phyloP scores from a whole-genome alignment of 2,113 vertebrate species.

The Gasterosteus aculeatus region DNA sequence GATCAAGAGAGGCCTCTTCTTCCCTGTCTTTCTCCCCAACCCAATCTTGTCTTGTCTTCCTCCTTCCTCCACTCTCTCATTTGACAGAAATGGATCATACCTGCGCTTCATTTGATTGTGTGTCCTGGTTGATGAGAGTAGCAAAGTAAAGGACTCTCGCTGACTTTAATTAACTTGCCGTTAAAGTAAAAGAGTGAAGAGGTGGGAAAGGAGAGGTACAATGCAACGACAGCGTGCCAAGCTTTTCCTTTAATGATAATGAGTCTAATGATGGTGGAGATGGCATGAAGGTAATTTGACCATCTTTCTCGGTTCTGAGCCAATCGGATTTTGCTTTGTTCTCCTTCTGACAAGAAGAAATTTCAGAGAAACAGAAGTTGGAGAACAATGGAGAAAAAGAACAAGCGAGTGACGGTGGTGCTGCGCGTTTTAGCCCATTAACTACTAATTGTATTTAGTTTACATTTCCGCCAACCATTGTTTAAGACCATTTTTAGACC shows the following conservation, averaged over 20 bases:
- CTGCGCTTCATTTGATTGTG: constrained; percentile 69
- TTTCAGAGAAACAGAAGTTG: constrained; percentile 30
- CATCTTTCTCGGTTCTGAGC: constrained; percentile 38
- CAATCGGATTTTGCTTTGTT: constrained; percentile 39
- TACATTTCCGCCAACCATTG: constrained; percentile 5
- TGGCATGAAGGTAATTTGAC: constrained; percentile 59
- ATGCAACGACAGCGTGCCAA: neutral
- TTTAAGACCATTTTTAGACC: neutral
- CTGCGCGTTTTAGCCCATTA: constrained; percentile 44
- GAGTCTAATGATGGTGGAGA: constrained; percentile 63
- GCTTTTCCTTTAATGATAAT: constrained; percentile 60
- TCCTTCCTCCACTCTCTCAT: constrained; percentile 32
- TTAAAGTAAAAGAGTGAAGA: constrained; percentile 38
- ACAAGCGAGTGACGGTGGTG: constrained; percentile 8
- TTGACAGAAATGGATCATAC: constrained; percentile 64
- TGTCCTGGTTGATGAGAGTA: constrained; percentile 64
- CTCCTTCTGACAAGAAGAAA: constrained; percentile 33
- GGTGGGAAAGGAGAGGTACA: constrained; percentile 18
- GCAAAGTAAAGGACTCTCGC: constrained; percentile 47
- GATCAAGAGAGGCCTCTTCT: constrained; percentile 62
- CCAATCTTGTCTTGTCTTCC: constrained; percentile 27
- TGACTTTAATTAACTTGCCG: constrained; percentile 70
- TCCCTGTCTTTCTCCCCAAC: neutral
- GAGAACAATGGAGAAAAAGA: constrained; percentile 23
- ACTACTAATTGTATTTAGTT: constrained; percentile 40